These are phyloP conservation scores for Cerastoderma edule DNA, from an alignment of 2,888 invertebrate species.

Conservation along the genomic window DNA sequence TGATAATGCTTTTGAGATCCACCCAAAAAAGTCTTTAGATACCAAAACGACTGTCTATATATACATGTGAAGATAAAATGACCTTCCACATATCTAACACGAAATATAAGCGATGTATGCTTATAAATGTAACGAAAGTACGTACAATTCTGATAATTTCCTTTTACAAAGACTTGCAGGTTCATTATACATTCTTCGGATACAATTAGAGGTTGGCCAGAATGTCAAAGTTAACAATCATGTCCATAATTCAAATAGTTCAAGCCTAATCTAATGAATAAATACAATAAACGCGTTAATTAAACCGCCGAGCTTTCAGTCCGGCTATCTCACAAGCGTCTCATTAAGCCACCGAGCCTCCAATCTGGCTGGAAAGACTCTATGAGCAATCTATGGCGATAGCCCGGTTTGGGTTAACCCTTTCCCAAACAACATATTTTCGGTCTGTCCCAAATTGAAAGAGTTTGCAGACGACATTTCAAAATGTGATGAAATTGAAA, in stretches of 20 bases:
- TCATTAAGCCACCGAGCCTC: constrained; percentile 17
- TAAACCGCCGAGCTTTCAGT: constrained; percentile 3
- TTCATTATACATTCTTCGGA: not conserved
- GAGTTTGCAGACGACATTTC: too few relatives aligned
- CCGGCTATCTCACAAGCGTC: constrained; percentile 4
- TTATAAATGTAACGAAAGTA: too few relatives aligned
- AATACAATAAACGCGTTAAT: constrained; percentile 25
- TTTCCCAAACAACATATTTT: too few relatives aligned
- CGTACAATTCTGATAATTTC: not conserved
- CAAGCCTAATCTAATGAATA: constrained; percentile 22
- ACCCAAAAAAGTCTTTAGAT: too few relatives aligned
- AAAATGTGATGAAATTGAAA: too few relatives aligned
- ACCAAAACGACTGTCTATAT: too few relatives aligned
- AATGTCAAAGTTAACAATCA: constrained; percentile 8
- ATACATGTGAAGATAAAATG: too few relatives aligned
- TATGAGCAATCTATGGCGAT: constrained; percentile 49
- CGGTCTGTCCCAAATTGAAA: too few relatives aligned
- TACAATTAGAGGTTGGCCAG: not conserved
- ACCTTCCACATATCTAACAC: too few relatives aligned
- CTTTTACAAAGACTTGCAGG: not conserved
- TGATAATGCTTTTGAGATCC: too few relatives aligned
- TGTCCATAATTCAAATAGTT: constrained; percentile 24
- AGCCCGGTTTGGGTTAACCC: constrained; percentile 49
- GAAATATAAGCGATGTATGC: too few relatives aligned
- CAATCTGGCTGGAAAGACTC: constrained; percentile 22